Base-by-base conservation (phyloP, 2,888 invertebrate species). In the Pterostichus niger region DNA sequence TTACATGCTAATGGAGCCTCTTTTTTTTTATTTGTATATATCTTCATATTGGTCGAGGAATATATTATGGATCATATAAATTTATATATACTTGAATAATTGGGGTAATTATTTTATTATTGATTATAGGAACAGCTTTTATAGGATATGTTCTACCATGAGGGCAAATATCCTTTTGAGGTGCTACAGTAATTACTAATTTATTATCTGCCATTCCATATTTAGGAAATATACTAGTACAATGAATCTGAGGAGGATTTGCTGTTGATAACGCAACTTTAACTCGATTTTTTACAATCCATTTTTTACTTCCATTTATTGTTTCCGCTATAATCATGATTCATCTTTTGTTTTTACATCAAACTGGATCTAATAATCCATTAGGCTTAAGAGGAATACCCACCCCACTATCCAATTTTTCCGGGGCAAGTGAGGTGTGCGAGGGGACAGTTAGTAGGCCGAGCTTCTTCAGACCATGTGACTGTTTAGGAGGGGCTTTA, bases 161-260 rank as follows among this genome's bases (percentile, higher is more conserved):
- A 90, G 95, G 95, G 6, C 95, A 96, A 94, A 96, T 96, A 92
- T 95, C 95, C 0, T 95, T 94, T 88, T 95, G 95, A 92, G 95
- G 94, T 0, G 95, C 95, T 0, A 95, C 95, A 52, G 94, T 95
- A n/a, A 95, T 95, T 93, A 95, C 94, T 44, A 94, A 94, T 87
- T 86, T 95, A 86, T 84, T 95, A 84, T 94, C 94, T 0, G 93
- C 93, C 3, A 91, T 94, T 2, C 94, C 95, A 0, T 94, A 93
- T 85, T 86, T 95, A 90, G 95, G 94, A 10, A 89, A 87, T 82
- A 88, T 87, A 85, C 86, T 95, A 90, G 94, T 95, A 0, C 91
- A 92, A 90, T 95, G 94, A 93, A 90, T 96, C 86, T 96, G 95
- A 92, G 95, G 95, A 1, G 95, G 95, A 87, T 95, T 95, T 90